These are phyloP conservation scores for Dendrocopos noguchii DNA, from an alignment of 2,113 vertebrate species.

Conservation along the genomic window DNA sequence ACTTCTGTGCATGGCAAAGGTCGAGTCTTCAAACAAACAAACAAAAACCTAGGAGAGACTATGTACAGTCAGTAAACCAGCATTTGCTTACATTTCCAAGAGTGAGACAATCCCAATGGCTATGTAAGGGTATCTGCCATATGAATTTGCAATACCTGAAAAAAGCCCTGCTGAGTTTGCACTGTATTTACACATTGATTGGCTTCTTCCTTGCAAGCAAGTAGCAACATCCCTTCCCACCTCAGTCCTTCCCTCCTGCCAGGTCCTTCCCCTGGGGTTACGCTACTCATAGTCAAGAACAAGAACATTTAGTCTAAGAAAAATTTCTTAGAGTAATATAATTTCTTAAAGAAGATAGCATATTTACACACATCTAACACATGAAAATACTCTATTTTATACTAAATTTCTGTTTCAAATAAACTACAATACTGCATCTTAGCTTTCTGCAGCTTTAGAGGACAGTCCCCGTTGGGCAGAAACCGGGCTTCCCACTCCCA, in stretches of 20 bases:
- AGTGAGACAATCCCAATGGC: conserved; percentile 26
- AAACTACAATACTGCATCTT: conserved; percentile 77
- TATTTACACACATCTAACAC: conserved; percentile 86
- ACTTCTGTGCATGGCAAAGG: conserved; percentile 7
- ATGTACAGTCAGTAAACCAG: background rate
- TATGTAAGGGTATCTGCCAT: conserved; percentile 49
- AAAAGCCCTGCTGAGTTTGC: conserved; percentile 60
- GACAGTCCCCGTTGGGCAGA: conserved; percentile 22
- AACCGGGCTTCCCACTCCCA: background rate
- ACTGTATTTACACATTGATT: conserved; percentile 54
- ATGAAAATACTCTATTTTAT: conserved; percentile 86
- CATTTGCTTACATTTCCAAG: conserved; percentile 25
- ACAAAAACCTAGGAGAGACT: background rate
- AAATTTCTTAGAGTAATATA: conserved; percentile 78
- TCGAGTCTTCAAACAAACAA: conserved; percentile 6
- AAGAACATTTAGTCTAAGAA: conserved; percentile 78
- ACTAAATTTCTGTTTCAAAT: conserved; percentile 82
- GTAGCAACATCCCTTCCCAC: conserved; percentile 9
- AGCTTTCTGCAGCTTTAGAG: conserved; percentile 59
- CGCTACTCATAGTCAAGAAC: conserved; percentile 71
- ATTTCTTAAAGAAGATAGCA: conserved; percentile 78
- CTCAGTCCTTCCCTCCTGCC: background rate
- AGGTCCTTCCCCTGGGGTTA: conserved; percentile 22
- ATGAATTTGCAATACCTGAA: conserved; percentile 60
- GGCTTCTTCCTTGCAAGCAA: conserved; percentile 70